Conservation (phyloP, 2,888 invertebrate species). For the Diploptera punctata region DNA sequence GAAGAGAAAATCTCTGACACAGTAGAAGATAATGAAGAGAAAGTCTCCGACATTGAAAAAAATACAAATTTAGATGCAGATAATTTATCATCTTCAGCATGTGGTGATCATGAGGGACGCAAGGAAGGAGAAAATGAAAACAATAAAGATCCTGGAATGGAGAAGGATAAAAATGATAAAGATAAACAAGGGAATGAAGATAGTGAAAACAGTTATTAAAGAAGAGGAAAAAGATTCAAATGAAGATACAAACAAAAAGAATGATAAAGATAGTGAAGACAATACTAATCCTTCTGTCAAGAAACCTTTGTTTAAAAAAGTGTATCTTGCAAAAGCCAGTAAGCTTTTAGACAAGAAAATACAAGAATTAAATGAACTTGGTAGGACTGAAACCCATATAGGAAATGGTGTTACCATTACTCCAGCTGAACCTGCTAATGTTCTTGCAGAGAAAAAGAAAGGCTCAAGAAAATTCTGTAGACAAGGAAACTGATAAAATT, state of each 20-base stretch:
- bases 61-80: too few relatives aligned
- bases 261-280: not conserved
- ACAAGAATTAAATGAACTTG: not conserved
- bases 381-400: not conserved
- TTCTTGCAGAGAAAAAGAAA: not conserved
- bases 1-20: too few relatives aligned
- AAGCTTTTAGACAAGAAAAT: conserved; percentile 10
- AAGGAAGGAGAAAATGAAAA: too few relatives aligned
- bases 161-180: not conserved
- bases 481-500: not conserved
- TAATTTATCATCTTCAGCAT: too few relatives aligned
- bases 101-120: too few relatives aligned
- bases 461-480: not conserved
- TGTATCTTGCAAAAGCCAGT: conserved; percentile 10
- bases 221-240: too few relatives aligned
- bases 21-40: too few relatives aligned
- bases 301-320: too few relatives aligned
- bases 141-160: too few relatives aligned
- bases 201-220: not conserved
- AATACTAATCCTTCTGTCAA: not conserved
- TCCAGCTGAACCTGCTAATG: not conserved
- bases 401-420: not conserved
- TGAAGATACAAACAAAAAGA: conserved; percentile 7
- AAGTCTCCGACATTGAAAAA: too few relatives aligned
- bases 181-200: not conserved